Evolutionary conservation across 2,113 vertebrate genomes (phyloP).

Genomic region (Perca schrenkii): DNA sequence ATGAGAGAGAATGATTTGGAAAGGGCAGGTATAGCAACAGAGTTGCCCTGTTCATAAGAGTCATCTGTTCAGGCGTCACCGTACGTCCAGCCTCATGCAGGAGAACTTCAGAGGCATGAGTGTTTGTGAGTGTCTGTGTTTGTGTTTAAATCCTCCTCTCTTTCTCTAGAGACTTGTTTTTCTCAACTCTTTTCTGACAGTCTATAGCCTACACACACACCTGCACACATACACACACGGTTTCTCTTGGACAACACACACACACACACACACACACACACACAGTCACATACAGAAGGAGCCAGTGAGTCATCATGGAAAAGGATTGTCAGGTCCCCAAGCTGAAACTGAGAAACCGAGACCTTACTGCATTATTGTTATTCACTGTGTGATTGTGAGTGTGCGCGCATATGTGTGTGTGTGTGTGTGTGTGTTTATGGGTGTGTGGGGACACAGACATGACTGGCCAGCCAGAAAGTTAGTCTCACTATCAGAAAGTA

Average conservation of each 20-base stretch:
- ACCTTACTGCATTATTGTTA: conserved; percentile 56
- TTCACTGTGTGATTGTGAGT: conserved; percentile 13
- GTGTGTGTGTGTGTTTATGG: conserved; percentile 6
- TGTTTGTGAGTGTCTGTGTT: conserved; percentile 31
- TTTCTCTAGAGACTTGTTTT: conserved; percentile 27
- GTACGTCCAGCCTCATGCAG: conserved; percentile 4
- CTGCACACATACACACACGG: conserved; percentile 30
- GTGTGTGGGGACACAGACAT: conserved; percentile 9
- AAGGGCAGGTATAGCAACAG: conserved; percentile 6
- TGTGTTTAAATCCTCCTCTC: conserved; percentile 37
- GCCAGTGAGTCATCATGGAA: conserved; percentile 77
- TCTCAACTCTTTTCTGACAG: conserved; percentile 24
- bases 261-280: conserved; percentile 22
- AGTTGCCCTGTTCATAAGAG: not conserved
- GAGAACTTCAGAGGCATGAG: conserved; percentile 6
- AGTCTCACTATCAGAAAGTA: conserved; percentile 24
- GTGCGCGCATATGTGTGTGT: not conserved
- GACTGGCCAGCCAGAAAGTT: conserved; percentile 2
- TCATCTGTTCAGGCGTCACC: not conserved
- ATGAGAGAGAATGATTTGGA: not conserved
- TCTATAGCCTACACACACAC: conserved; percentile 11
- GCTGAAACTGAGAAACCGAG: conserved; percentile 66
- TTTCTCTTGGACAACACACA: conserved; percentile 50
- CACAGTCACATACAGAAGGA: conserved; percentile 28
- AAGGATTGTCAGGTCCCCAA: conserved; percentile 69